Evolutionary conservation across 2,888 invertebrate genomes (phyloP), one percentile per base, ranked within the genome.

Genomic region (Hypena proboscidalis): DNA sequence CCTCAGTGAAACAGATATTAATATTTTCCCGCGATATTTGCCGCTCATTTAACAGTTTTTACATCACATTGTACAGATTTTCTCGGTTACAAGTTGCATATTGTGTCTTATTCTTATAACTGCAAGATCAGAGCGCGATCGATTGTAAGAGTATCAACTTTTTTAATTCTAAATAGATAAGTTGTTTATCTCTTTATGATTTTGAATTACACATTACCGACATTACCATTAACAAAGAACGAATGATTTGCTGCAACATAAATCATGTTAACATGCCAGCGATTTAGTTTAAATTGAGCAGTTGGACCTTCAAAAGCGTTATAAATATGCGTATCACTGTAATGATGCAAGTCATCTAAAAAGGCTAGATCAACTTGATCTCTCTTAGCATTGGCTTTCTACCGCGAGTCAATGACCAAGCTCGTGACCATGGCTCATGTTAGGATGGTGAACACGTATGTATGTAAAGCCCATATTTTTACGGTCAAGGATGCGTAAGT

Each of bases 401-500:
- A 46, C 27, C 35, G 37, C 36, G 50, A 49, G 20, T 30, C 31
- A 32, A 38, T 29, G 27, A 38, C 30, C 39, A 40, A 40, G 39
- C 46, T 27, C 38, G 9, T 42, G 19, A 15, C 40, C 29, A 47
- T 39, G 54, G 66, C 20, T 65, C 67, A 58, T 9, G 54, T 52
- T 53, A 54, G 19, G 48, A 58, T 59, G 65, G 58, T 43, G 32
- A 30, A 33, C 20, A 31, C 38, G 46, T 22, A 50, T 37, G 45
- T 58, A 31, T 46, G 44, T 47, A 34, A 60, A 45, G 56, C 47
- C 51, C 49, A 62, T 52, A 58, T 67, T 72, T 83, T 76, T 82
- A 81, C 75, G 80, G 85, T 83, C 87, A 86, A 85, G 84, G 83
- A 78, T 82, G 74, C 60, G 53, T 70, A 61, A 37, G 38, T 39